Conservation (phyloP, 2,113 vertebrate genomes). For the Actenoides lindsayi region DNA sequence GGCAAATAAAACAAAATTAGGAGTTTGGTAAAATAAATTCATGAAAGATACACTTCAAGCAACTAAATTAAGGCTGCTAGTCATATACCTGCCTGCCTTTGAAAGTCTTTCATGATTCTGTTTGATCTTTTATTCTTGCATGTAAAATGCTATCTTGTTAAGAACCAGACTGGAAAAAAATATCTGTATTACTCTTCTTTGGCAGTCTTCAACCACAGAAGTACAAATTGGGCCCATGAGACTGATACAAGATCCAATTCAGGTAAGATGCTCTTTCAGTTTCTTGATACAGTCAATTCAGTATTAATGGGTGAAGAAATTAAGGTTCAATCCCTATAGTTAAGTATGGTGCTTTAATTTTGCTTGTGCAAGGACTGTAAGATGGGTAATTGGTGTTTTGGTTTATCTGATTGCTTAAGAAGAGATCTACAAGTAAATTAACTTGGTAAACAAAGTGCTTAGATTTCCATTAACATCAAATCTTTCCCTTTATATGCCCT, state of each 20-base stretch:
- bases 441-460: neutral
- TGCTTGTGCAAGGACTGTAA: neutral
- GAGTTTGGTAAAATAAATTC: neutral
- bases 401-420: neutral
- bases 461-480: neutral
- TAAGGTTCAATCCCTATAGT: neutral
- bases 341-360: neutral
- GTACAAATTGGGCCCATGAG: conserved; percentile 93
- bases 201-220: conserved; percentile 87
- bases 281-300: neutral
- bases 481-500: neutral
- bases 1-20: neutral
- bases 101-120: neutral
- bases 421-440: neutral
- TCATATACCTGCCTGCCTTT: neutral
- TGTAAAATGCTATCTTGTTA: neutral
- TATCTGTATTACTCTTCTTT: conserved; percentile 35
- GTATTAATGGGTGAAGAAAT: neutral
- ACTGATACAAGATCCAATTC: conserved; percentile 91
- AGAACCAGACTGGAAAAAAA: neutral
- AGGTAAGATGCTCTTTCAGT: conserved; percentile 76
- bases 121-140: conserved; percentile 11
- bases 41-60: neutral
- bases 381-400: neutral
- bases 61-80: neutral